Evolutionary conservation across 2,888 invertebrate genomes (phyloP), one percentile per base, ranked within the genome.

Genomic region (Xiphydria camelus): DNA sequence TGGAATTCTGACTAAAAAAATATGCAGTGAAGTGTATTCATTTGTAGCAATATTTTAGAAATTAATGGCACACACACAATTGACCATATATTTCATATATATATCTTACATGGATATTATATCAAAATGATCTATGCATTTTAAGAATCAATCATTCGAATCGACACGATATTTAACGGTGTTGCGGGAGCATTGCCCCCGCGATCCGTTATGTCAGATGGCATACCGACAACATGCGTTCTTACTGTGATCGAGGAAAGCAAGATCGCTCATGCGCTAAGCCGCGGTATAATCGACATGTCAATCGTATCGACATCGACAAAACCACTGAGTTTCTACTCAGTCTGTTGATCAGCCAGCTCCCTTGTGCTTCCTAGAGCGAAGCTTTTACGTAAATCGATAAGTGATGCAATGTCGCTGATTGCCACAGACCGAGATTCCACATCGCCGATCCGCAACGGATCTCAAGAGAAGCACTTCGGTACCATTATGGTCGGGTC

Each of bases 311-410:
- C 22, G 72, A 61, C 46, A 67, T 48, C 52, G 50, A 63, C 51
- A 73, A 70, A 57, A 75, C 75, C 14, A 72, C 63, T 55, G 48
- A 51, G 49, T 51, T 56, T 53, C 51, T 50, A 48, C 33, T 46
- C 36, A 25, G 41, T 29, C 29, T 5, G 7, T 29, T 15, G 29
- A n/a, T 12, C 12, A 29, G 29, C 15, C 9, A 15, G 2, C 29
- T 12, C 14, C 29, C 15, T 29, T 15, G 14, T 23, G 52, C 48
- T 50, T 51, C 51, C 49, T 55, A 53, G 47, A 47, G 43, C 41
- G 36, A 49, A 29, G 15, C 14, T 66, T 71, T 49, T 76, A 76
- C 58, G 77, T 56, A 61, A 61, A 59, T 44, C 53, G 29, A 44
- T 43, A 53, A 55, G 54, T 50, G 56, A 55, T 57, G 59, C 44